Base-by-base conservation (phyloP, 2,113 vertebrate genomes). In the Halcyon malimbica region DNA sequence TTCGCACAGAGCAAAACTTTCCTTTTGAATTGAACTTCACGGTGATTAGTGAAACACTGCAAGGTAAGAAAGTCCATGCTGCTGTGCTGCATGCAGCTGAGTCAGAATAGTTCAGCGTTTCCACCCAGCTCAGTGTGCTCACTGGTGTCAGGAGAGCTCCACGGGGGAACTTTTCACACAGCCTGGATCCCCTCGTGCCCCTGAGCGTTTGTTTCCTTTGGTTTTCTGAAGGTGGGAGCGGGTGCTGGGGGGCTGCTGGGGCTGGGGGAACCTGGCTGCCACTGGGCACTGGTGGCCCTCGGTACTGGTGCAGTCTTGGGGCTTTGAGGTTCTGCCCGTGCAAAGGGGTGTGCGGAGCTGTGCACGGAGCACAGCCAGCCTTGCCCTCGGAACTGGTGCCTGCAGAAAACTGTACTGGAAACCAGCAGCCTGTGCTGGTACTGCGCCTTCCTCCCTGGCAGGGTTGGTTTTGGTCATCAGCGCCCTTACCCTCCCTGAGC, bases 401-500 rank as follows among this genome's bases (percentile, higher is more conserved):
- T 50, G 15, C 21, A 7, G 35, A 4, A 26, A 41, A 3, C 29
- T 0, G 1, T 14, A 2, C 41, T 48, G 56, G 69, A 25, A 63
- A 44, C 35, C 62, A 57, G 41, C 35, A 18, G 3, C 1, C 41
- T 7, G 20, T 6, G 57, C 79, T 24, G 78, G 37, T 8, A 9
- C 16, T 1, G 6, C 24, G 1, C 7, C 37, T 4, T 25, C 46
- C 54, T 50, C 35, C 1, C 1, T 5, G 31, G 23, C 7, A 1
- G 5, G 60, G 39, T 8, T 35, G 12, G 60, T 9, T 37, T 21
- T 11, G 74, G 74, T 44, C 85, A 70, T 73, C 84, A 69, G n/a
- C 0, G 0, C 50, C 59, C 37, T 53, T 13, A 17, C 33, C 54
- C 85, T 65, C 39, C 3, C 70, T 12, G n/a, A 87, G 93, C 2